Base-by-base conservation (phyloP, 2,797 vertebrate species). In the Tiaroga cobitis region DNA sequence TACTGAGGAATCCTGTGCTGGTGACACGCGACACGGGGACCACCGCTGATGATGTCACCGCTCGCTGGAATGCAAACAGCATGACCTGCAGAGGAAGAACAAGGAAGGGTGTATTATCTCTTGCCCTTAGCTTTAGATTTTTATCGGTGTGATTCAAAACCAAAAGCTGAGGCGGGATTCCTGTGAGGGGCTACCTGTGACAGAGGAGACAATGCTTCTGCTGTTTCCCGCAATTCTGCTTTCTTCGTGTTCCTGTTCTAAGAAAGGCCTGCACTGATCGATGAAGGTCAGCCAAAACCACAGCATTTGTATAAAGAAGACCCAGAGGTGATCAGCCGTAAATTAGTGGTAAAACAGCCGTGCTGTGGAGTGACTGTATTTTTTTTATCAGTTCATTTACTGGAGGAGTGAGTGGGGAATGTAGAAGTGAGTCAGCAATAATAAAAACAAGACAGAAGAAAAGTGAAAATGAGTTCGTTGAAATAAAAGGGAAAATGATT, bases 201-300 rank as follows among this genome's bases (percentile, higher is more conserved):
- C 2, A 11, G 15, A 82, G 32, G 32, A 32, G 16, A 77, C 81
- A 83, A 74, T 85, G 83, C 85, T 70, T 37, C 37, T 43, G 39
- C 59, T 67, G 39, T 78, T 63, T 19, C 32, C 15, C 46, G n/a
- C 16, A 43, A 68, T 87, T 86, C 69, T 84, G 79, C 51, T 86
- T 86, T 85, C 76, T 81, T 69, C 39, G 6, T 54, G 81, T 88
- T 90, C 89, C 83, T 85, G 80, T 69, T 24, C 43, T 32, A 19
- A 43, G 59, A 59, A 70, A 59, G 70, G 39, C 26, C 73, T 72
- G 3, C 63, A 79, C 49, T 37, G 86, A 84, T 15, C n/a, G 61
- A 37, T 89, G 86, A 92, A 92, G 89, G 88, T 89, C 87, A 90
- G 34, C 7, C 3, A 70, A 70, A 67, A 80, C 90, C 90, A 78